phyloP scores from a whole-genome alignment of 2,888 invertebrate genomes.

The Antitype chi region DNA sequence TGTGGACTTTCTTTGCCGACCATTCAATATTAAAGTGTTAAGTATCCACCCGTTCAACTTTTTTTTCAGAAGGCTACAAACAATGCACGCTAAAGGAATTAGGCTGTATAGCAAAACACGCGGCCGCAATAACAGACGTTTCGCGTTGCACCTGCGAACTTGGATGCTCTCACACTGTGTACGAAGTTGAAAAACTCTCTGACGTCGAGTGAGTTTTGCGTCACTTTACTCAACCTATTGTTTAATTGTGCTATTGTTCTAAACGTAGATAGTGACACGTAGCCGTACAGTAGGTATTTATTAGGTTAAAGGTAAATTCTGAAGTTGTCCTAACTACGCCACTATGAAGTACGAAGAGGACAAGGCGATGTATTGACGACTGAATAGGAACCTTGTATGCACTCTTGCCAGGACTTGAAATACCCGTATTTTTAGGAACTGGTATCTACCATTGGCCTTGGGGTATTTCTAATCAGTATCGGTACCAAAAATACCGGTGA shows the following conservation, averaged over 20 bases:
- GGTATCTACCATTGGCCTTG: too few relatives aligned
- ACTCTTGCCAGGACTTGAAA: too few relatives aligned
- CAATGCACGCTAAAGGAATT: conserved; percentile 91
- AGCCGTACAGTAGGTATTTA: conserved; percentile 5
- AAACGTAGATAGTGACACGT: not conserved
- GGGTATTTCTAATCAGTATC: too few relatives aligned
- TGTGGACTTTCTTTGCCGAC: not conserved
- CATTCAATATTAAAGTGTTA: not conserved
- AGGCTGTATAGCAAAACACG: conserved; percentile 90
- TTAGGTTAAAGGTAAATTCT: not conserved
- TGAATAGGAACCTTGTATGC: not conserved
- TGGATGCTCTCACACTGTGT: conserved; percentile 94
- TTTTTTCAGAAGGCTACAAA: conserved; percentile 85
- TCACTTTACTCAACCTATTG: not conserved
- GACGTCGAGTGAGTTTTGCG: conserved; percentile 89
- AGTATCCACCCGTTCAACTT: not conserved
- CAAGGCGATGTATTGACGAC: not conserved
- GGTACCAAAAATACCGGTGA: too few relatives aligned
- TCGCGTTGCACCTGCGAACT: conserved; percentile 93
- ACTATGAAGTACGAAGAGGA: not conserved
- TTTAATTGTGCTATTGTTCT: conserved; percentile 1
- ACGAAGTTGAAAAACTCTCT: conserved; percentile 93
- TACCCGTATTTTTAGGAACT: too few relatives aligned
- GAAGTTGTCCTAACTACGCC: not conserved
- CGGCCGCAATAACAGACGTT: conserved; percentile 90